Evolutionary conservation across 2,888 invertebrate genomes (phyloP).

Genomic region (Zaprionus lineosus): DNA sequence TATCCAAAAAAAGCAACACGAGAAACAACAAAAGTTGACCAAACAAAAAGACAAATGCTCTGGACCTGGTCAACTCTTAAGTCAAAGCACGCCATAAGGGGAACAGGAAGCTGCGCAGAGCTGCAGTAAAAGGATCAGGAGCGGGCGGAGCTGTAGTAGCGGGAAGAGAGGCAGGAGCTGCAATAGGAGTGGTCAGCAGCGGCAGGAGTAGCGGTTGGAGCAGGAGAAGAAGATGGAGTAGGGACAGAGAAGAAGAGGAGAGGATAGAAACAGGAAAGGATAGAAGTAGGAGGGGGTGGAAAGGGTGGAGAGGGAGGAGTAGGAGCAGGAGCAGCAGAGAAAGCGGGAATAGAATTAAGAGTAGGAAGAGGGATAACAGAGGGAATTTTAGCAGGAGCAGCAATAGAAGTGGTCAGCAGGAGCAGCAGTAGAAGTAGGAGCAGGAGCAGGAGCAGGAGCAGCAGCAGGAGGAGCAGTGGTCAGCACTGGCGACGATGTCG

Average conservation of each 20-base stretch:
- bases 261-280: too few species aligned
- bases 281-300: too few species aligned
- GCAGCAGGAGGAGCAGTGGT: slow-evolving; percentile 61
- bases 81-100: slow-evolving; percentile 56
- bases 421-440: background rate
- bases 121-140: background rate
- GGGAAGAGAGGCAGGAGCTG: background rate
- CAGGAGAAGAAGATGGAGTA: slow-evolving; percentile 73
- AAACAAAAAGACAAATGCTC: slow-evolving; percentile 45
- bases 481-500: slow-evolving; percentile 75
- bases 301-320: too few species aligned
- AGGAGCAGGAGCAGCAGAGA: too few species aligned
- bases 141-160: background rate
- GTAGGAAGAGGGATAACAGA: too few species aligned
- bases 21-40: slow-evolving; percentile 28
- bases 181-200: slow-evolving; percentile 1
- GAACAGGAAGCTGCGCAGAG: slow-evolving; percentile 23
- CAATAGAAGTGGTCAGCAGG: too few species aligned
- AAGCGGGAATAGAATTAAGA: too few species aligned
- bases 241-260: too few species aligned
- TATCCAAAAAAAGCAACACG: slow-evolving; percentile 17
- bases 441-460: background rate
- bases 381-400: too few species aligned
- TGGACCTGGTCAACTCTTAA: slow-evolving; percentile 52
- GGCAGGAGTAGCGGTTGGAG: slow-evolving; percentile 71